Percentiles rank a stretch among this genome's conserved stretches.
phyloP scores from a whole-genome alignment of 2,113 vertebrate species.

The Macaca mulatta region DNA sequence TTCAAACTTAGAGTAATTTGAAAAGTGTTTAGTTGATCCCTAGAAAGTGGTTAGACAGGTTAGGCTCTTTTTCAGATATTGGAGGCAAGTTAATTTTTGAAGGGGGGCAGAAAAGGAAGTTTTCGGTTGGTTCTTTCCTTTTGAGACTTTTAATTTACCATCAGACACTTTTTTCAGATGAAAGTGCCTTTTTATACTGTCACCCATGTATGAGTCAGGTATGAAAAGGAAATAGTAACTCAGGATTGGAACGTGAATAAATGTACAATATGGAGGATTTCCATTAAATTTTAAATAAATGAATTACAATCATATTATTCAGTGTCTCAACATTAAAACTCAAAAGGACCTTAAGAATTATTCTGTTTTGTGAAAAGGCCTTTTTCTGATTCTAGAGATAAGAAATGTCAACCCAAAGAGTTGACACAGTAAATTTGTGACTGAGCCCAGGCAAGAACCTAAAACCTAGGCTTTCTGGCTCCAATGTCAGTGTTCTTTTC shows the following conservation, averaged over 20 bases:
- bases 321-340: neutral
- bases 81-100: conserved; percentile 64
- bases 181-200: neutral
- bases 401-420: neutral
- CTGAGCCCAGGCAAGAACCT: neutral
- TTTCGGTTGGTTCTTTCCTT: conserved; percentile 10
- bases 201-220: neutral
- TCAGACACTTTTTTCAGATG: neutral
- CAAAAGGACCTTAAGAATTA: neutral
- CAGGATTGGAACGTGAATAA: neutral
- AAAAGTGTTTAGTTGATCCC: conserved; percentile 70
- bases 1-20: conserved; percentile 80
- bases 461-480: neutral
- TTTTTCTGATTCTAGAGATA: neutral
- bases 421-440: neutral
- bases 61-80: conserved; percentile 71
- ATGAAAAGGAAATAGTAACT: neutral
- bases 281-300: neutral
- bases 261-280: neutral
- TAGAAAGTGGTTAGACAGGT: conserved; percentile 88
- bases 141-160: conserved; percentile 5
- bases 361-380: neutral
- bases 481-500: neutral
- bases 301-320: neutral
- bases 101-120: conserved; percentile 20